Evolutionary conservation across 1,140 invertebrate species (phyloP).

Genomic region (Odontomachus brunneus): DNA sequence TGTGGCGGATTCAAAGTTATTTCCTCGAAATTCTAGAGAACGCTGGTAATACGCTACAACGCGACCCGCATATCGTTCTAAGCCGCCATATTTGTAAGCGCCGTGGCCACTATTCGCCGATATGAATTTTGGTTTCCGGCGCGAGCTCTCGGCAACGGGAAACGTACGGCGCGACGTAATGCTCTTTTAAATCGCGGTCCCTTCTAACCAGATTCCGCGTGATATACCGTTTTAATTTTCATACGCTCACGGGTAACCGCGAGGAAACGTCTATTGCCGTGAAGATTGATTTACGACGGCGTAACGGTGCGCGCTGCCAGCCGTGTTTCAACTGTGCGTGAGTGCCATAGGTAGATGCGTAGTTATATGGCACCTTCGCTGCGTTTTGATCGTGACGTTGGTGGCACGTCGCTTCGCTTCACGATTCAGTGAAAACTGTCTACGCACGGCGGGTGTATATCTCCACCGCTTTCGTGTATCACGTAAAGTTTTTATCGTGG

Average conservation of each 20-base stretch:
- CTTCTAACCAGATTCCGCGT: conserved; percentile 79
- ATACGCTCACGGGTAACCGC: conserved; percentile 77
- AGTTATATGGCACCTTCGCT: conserved; percentile 8
- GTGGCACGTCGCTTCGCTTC: background rate
- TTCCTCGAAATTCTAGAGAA: background rate
- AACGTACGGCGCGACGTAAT: conserved; percentile 68
- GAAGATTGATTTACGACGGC: conserved; percentile 81
- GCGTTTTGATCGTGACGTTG: conserved; percentile 2
- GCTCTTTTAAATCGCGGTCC: conserved; percentile 76
- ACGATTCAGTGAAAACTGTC: conserved; percentile 7
- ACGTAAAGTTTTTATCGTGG: background rate
- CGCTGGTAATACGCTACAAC: conserved; percentile 27
- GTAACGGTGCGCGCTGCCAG: background rate
- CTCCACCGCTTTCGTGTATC: conserved; percentile 15
- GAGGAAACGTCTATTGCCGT: conserved; percentile 79
- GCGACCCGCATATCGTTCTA: conserved; percentile 22
- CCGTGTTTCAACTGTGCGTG: conserved; percentile 2
- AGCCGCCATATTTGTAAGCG: conserved; percentile 56
- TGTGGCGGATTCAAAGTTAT: conserved; percentile 9
- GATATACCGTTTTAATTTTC: conserved; percentile 85
- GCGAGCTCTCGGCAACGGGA: conserved; percentile 31
- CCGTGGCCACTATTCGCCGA: conserved; percentile 46
- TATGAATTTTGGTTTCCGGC: conserved; percentile 58
- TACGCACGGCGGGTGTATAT: conserved; percentile 10
- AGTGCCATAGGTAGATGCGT: conserved; percentile 26